Evolutionary conservation across 2,113 vertebrate species (phyloP).

Genomic region (Psettodes erumei): DNA sequence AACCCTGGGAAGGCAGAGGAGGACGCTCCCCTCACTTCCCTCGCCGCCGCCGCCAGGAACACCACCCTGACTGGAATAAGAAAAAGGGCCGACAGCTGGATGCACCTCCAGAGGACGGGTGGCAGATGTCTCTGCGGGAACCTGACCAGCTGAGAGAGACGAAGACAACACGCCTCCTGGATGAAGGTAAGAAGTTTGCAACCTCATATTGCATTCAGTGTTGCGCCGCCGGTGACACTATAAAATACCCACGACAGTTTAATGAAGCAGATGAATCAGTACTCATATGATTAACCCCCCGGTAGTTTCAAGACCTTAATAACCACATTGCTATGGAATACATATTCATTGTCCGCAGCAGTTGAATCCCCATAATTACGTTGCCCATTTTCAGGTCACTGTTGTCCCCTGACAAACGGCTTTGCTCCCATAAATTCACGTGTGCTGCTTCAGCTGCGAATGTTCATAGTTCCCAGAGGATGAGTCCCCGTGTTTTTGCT

Average conservation of each 20-base stretch:
- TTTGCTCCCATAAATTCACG: background rate
- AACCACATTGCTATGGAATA: background rate
- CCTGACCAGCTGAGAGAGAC: background rate
- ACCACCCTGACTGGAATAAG: background rate
- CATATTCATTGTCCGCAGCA: constrained; percentile 1
- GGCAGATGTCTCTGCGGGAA: background rate
- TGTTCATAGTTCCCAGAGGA: constrained; percentile 4
- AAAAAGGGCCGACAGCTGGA: background rate
- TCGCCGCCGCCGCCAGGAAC: background rate
- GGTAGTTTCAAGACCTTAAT: background rate
- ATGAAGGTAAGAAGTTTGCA: constrained; percentile 1
- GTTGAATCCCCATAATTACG: constrained; percentile 1
- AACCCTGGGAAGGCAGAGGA: background rate
- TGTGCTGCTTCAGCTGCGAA: background rate
- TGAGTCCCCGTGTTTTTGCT: constrained; percentile 11
- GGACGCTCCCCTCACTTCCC: background rate
- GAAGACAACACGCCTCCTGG: background rate
- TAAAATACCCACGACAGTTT: constrained; percentile 7
- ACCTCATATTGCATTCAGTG: background rate
- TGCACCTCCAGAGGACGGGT: background rate
- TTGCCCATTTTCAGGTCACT: constrained; percentile 9
- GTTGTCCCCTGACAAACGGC: background rate
- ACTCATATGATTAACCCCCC: background rate
- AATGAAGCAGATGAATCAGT: constrained; percentile 3
- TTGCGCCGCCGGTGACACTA: background rate